phyloP scores from a whole-genome alignment of 2,113 vertebrate genomes.

The Prietella phreatophila region DNA sequence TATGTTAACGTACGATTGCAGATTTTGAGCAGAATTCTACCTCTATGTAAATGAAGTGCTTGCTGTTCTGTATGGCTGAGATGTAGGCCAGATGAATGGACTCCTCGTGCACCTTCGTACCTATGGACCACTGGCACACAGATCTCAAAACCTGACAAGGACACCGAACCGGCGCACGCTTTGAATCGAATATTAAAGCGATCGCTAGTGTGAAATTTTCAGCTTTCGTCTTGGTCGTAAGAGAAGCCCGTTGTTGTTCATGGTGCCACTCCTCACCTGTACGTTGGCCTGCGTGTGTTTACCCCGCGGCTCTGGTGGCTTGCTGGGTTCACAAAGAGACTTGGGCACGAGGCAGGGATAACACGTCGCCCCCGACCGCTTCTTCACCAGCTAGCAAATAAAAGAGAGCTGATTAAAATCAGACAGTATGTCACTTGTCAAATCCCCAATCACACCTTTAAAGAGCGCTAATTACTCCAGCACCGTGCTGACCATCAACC shows the following conservation, averaged over 20 bases:
- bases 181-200: background rate
- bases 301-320: conserved; percentile 29
- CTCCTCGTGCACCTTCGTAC: conserved; percentile 55
- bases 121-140: conserved; percentile 56
- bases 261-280: conserved; percentile 40
- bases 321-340: conserved; percentile 39
- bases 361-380: conserved; percentile 44
- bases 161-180: background rate
- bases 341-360: conserved; percentile 52
- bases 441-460: conserved; percentile 50
- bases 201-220: background rate
- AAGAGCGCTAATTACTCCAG: conserved; percentile 53
- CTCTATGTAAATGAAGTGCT: conserved; percentile 53
- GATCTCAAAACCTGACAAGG: conserved; percentile 49
- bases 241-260: background rate
- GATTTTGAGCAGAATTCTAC: conserved; percentile 14
- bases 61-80: conserved; percentile 54
- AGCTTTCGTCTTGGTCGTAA: background rate
- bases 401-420: conserved; percentile 55
- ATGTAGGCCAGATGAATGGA: conserved; percentile 57
- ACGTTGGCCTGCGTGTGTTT: conserved; percentile 45
- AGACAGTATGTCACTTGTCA: conserved; percentile 35
- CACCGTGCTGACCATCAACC: conserved; percentile 39
- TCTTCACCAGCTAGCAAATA: conserved; percentile 55
- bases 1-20: background rate